Base-by-base conservation (phyloP, 2,797 vertebrate species). In the Paedocypris micromegethes region DNA sequence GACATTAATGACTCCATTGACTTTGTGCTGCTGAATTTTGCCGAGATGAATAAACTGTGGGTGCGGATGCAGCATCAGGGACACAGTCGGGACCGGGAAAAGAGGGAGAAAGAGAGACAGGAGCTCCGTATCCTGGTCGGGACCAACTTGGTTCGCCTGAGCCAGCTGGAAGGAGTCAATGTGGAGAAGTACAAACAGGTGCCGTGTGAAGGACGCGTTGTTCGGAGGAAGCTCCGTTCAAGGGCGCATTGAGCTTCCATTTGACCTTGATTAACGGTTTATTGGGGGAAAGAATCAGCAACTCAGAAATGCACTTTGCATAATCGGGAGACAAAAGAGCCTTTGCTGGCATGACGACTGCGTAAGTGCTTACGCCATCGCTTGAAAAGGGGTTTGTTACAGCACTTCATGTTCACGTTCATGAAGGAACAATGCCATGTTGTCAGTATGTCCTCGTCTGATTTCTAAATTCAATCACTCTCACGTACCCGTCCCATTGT, bases 31-130 rank as follows among this genome's bases (percentile, higher is more conserved):
- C 90, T 99, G 70, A 99, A 99, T 88, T 99, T 99, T 75, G 96
- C 96, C 0, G 96, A 98, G 76, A 99, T 99, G 96, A 99, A 99
- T 84, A 99, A 99, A 69, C 85, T 99, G 2, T 98, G 96, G 96
- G 97, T 99, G 72, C 89, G 96, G 39, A 99, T 99, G 97, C 97
- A 98, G 72, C 97, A 99, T 81, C 97, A 99, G 80, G 95, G 97
- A 56, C 97, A 99, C 82, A 99, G 97, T 78, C 90, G 95, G 40
- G 96, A 99, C 78, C 82, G 95, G 7, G 96, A 99, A 83, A 99
- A 99, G 74, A 87, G 96, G 47, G 96, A 99, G 69, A 91, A 97
- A 1, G 96, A 98, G 73, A 88, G 96, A 52, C 96, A 99, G 74
- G 96, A 99, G n/a, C 89, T 99, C 23, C 87, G 96, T 55, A 99